Base-by-base conservation (phyloP, 2,797 vertebrate species). In the Cottoperca gobio region DNA sequence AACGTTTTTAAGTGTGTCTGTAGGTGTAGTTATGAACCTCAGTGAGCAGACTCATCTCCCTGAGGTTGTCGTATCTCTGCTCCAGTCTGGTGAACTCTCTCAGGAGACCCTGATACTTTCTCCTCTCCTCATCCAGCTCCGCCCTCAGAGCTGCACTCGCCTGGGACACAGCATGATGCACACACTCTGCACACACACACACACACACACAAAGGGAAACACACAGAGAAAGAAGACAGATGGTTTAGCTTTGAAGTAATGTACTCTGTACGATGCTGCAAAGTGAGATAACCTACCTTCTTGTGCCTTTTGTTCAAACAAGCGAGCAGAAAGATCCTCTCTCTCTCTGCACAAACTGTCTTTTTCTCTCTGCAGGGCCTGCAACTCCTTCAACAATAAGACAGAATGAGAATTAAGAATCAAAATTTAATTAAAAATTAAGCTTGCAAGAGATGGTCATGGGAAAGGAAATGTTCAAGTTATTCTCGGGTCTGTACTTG, bases 31-130 rank as follows among this genome's bases (percentile, higher is more conserved):
- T 60, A 1, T 42, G n/a, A 53, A 94, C 93, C 93, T 94, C 91
- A 0, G 88, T 84, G 73, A 94, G 92, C 54, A 93, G 83, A 85
- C 89, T 95, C 94, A 95, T 95, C 70, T 95, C 95, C 31, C 87
- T 72, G 39, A 96, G 92, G 91, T 95, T 96, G 85, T 95, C 95
- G 0, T 93, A 95, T 93, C 94, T 89, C 86, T 96, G 96, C 90
- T 96, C 95, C 85, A 95, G 91, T 24, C 93, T 83, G 58, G 90
- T 89, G 13, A 95, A 95, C 31, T 97, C 95, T 77, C 93, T 93
- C 88, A 96, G 90, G 78, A 96, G 92, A 59, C 92, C 92, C 89
- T 95, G 95, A 79, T 95, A 96, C 62, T 93, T 93, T 0, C 90
- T 89, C 78, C 92, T 87, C 84, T 97, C 95, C 70, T 96, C 94